Evolutionary conservation across 2,113 vertebrate genomes (phyloP).

Genomic region (Hylia prasina): DNA sequence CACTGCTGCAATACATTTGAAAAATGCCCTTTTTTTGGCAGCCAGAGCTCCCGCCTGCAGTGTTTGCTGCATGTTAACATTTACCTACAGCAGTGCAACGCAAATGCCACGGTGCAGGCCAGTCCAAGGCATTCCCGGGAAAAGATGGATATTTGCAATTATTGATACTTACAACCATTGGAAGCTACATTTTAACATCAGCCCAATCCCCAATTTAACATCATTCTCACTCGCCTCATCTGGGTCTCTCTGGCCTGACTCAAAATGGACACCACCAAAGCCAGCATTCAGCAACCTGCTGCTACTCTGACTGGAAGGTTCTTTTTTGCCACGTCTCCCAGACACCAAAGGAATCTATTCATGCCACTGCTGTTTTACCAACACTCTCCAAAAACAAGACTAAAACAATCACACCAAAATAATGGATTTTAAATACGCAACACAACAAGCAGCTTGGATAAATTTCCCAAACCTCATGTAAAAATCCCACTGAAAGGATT

Average conservation of each 20-base stretch:
- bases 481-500: constrained; percentile 10
- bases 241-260: constrained; percentile 5
- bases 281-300: neutral
- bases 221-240: neutral
- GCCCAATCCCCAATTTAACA: neutral
- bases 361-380: neutral
- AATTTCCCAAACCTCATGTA: neutral
- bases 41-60: neutral
- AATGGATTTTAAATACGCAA: neutral
- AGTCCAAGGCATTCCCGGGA: neutral
- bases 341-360: neutral
- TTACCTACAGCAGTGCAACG: neutral
- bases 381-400: neutral
- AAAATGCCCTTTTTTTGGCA: constrained; percentile 1
- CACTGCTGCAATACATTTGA: neutral
- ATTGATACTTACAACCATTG: neutral
- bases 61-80: neutral
- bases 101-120: neutral
- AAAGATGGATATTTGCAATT: neutral
- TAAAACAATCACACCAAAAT: constrained; percentile 4
- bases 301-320: neutral
- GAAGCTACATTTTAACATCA: neutral
- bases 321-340: neutral
- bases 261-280: neutral
- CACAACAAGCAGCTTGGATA: neutral